These are phyloP conservation scores for Cosmorhoe ocellata DNA, from an alignment of 2,888 invertebrate species.

Conservation along the genomic window DNA sequence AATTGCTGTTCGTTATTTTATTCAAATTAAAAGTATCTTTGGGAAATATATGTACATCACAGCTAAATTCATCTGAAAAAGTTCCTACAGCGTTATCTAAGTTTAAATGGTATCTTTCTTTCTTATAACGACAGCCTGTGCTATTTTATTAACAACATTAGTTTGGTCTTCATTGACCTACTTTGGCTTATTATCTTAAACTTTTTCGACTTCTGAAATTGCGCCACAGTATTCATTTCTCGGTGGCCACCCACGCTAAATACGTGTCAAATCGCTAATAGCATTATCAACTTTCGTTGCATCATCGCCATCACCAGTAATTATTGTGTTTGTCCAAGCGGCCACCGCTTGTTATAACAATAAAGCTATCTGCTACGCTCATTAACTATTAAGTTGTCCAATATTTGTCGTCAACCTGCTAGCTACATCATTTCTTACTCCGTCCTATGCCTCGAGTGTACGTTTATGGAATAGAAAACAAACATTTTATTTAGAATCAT, in stretches of 20 bases:
- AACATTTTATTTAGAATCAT: slow-evolving; percentile 46
- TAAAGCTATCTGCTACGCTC: slow-evolving; percentile 66
- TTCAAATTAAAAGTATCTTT: too few species aligned
- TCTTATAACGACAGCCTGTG: slow-evolving; percentile 26
- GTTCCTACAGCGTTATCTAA: not conserved
- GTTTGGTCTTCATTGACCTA: slow-evolving; percentile 54
- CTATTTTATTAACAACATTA: slow-evolving; percentile 40
- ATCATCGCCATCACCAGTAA: slow-evolving; percentile 65
- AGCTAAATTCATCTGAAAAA: too few species aligned
- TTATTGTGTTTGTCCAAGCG: slow-evolving; percentile 63
- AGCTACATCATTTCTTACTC: slow-evolving; percentile 32
- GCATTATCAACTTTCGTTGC: slow-evolving; percentile 78
- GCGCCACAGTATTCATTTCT: slow-evolving; percentile 62
- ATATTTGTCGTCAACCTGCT: slow-evolving; percentile 49
- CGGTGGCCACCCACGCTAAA: slow-evolving; percentile 67
- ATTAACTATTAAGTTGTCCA: slow-evolving; percentile 57
- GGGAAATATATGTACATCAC: too few species aligned
- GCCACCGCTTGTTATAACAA: slow-evolving; percentile 63
- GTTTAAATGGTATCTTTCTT: not conserved
- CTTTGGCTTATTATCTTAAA: slow-evolving; percentile 55
- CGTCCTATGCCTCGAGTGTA: slow-evolving; percentile 35
- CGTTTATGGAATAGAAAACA: slow-evolving; percentile 29
- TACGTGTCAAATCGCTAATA: slow-evolving; percentile 77
- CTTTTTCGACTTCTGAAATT: slow-evolving; percentile 58
- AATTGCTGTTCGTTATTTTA: too few species aligned